phyloP scores from a whole-genome alignment of 2,888 invertebrate species.

The Andrena dorsata region DNA sequence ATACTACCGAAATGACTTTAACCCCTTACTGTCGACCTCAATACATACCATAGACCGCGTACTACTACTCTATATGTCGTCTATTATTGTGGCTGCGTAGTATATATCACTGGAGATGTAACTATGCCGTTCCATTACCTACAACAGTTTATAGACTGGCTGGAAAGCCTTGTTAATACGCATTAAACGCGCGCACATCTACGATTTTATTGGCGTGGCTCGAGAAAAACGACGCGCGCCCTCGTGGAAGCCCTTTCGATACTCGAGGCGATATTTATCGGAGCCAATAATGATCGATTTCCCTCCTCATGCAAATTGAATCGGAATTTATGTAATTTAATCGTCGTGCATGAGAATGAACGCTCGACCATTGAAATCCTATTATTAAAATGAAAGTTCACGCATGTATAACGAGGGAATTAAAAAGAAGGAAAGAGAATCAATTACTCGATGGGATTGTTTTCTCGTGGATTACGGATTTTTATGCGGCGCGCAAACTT shows the following conservation, averaged over 20 bases:
- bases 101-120: conserved; percentile 49
- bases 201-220: background rate
- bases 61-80: conserved; percentile 31
- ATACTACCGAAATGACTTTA: conserved; percentile 51
- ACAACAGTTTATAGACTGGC: conserved; percentile 5
- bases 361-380: conserved; percentile 7
- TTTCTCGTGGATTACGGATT: conserved; percentile 19
- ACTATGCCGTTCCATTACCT: conserved; percentile 34
- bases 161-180: conserved; percentile 26
- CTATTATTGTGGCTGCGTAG: conserved; percentile 47
- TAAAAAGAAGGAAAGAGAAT: background rate
- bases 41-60: conserved; percentile 32
- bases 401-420: conserved; percentile 4
- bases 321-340: conserved; percentile 42
- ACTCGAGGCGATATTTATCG: background rate
- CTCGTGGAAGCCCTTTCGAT: background rate
- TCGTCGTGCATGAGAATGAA: conserved; percentile 3
- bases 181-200: background rate
- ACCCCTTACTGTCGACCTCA: conserved; percentile 53
- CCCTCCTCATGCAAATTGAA: conserved; percentile 19
- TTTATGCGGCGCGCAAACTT: conserved; percentile 14
- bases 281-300: conserved; percentile 37
- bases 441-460: conserved; percentile 33
- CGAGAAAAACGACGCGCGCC: background rate
- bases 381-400: conserved; percentile 44